These are phyloP conservation scores for Brassicogethes aeneus DNA, from an alignment of 2,888 invertebrate genomes.

Conservation along the genomic window DNA sequence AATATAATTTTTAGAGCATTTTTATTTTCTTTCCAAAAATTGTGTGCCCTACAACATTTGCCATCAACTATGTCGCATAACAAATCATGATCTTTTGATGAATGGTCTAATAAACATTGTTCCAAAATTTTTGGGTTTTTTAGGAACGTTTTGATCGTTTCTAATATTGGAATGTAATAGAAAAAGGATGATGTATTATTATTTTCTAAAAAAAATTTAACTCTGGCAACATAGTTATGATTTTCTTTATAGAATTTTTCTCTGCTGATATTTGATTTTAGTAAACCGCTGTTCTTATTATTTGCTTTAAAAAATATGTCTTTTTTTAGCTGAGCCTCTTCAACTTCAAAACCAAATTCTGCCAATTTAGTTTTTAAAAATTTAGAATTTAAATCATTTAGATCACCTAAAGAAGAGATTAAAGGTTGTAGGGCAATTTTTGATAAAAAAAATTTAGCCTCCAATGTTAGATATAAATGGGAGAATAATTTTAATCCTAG, in stretches of 20 bases:
- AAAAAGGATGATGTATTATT: background rate
- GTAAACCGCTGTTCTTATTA: too few relatives aligned
- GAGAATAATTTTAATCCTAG: too few relatives aligned
- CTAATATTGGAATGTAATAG: background rate
- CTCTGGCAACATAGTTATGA: background rate
- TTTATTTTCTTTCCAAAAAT: constrained; percentile 1
- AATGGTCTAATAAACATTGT: background rate
- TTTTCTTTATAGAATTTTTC: background rate
- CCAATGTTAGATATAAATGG: too few relatives aligned
- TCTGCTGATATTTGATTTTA: background rate
- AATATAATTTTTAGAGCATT: constrained; percentile 18
- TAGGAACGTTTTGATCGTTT: background rate
- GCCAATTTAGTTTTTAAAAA: too few relatives aligned
- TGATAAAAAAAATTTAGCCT: too few relatives aligned
- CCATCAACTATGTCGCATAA: background rate
- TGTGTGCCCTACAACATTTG: background rate
- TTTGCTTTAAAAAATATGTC: too few relatives aligned
- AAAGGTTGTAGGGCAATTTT: too few relatives aligned
- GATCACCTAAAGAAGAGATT: too few relatives aligned
- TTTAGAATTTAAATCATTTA: too few relatives aligned
- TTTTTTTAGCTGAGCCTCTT: too few relatives aligned
- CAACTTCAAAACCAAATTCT: too few relatives aligned
- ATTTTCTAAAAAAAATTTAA: background rate
- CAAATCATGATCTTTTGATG: background rate
- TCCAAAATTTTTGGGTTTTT: constrained; percentile 27